Base-by-base conservation (phyloP, 30 jellyfish, hydroid and myxozoan species). In the Sanderia malayensis region DNA sequence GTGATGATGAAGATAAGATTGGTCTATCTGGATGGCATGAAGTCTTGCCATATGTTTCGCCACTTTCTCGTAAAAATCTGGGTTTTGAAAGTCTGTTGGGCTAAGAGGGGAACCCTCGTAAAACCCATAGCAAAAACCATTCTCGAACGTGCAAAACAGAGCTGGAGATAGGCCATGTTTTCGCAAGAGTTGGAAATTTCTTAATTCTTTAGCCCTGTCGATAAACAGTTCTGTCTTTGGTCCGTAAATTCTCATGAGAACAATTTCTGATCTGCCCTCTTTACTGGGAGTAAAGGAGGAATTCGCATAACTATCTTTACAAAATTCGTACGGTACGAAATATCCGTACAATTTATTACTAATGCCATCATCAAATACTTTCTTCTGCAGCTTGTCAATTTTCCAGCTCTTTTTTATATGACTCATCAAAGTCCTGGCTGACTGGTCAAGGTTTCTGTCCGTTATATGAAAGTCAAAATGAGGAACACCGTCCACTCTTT, bases 201-300 rank as follows among this genome's bases (percentile, higher is more conserved):
- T 74, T 22, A 89, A 87, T 71, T 89, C 97, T 66, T 61, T 92
- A 8, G 97, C 97, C 21, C 97, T 61, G 83, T 89, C 97, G 44
- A 89, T 89, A 63, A 89, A 57, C 26, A 89, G 62, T 55, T 89
- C 97, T 8, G 97, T 89, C 70, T 89, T 89, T n/a, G 70, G 67
- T 23, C 97, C 97, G 79, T 89, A 89, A n/a, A 89, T 89, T 52
- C 97, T 66, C 67, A 89, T 84, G 15, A 89, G 88, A 21, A 89
- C 93, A 1, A 89, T 69, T 41, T 89, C 97, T 15, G 97, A 76
- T 32, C 97, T 73, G 2, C 79, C 67, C 32, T 74, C 86, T 0
- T 27, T 63, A 15, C 10, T 18, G n/a, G n/a, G n/a, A n/a, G n/a
- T n/a, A n/a, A n/a, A n/a, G n/a, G 46, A 9, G 31, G 68, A 57